Conservation (phyloP, 2,113 vertebrate genomes). For the Varanus komodoensis region DNA sequence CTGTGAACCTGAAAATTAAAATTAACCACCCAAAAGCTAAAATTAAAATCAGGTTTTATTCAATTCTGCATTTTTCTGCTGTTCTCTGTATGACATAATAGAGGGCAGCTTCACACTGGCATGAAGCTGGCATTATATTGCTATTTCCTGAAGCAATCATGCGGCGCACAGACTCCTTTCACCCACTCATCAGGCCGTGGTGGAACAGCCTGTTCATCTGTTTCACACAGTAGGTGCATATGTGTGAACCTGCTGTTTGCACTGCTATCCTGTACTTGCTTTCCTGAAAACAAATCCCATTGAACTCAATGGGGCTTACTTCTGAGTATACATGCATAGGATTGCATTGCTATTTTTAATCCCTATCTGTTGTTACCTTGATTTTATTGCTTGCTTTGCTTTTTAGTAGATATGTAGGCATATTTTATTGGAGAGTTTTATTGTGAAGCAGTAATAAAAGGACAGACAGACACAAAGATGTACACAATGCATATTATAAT, state of each 20-base stretch:
- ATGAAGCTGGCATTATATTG: background rate
- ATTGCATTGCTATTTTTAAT: background rate
- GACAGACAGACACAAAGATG: too few species aligned
- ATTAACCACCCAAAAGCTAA: background rate
- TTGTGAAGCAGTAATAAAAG: background rate
- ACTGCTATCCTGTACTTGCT: background rate
- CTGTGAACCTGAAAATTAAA: constrained; percentile 45
- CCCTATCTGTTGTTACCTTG: background rate
- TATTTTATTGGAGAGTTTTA: background rate
- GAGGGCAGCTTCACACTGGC: background rate
- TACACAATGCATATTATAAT: background rate
- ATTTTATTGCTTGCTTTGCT: background rate
- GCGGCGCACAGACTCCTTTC: background rate
- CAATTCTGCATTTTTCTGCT: constrained; percentile 43
- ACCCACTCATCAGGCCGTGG: background rate
- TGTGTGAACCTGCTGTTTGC: background rate
- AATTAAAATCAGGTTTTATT: constrained; percentile 12
- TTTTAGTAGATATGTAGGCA: background rate
- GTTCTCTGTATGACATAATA: background rate
- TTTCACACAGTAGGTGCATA: background rate
- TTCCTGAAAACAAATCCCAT: background rate
- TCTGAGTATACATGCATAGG: background rate
- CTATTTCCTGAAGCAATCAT: background rate
- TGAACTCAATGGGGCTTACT: background rate
- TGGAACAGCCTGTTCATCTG: background rate